Base-by-base conservation (phyloP, 1,140 invertebrate genomes). In the Conus ventricosus region DNA sequence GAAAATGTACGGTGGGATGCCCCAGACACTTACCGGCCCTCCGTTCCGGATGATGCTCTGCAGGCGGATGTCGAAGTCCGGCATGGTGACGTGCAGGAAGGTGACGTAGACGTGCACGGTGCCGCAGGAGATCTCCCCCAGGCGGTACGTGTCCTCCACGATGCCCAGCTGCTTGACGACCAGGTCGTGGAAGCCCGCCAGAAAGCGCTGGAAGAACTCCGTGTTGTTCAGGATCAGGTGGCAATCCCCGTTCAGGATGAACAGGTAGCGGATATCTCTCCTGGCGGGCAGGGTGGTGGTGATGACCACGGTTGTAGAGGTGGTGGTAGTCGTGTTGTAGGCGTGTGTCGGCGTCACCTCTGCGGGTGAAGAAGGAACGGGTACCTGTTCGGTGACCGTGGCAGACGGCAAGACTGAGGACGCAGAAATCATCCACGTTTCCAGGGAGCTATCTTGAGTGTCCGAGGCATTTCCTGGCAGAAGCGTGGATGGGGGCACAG, bases 191-290 rank as follows among this genome's bases (percentile, higher is more conserved):
- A 90, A 81, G 23, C 81, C 87, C 13, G 78, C 87, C 76, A 85
- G 57, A 71, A 90, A 90, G 25, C 84, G 57, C n/a, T 63, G 54
- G 75, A 88, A 85, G 80, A 81, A 85, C 60, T 82, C 83, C 8
- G 83, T 85, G 60, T 88, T 90, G 76, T 88, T 85, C 39, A 88
- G 67, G 17, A 90, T 55, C 27, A 86, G 83, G 60, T 86, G 84
- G n/a, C 89, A 90, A 25, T 88, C 89, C 27, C 89, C 89, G 54
- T 23, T 81, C 60, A 90, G 84, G 20, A 51, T 75, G 53, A 90
- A 63, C 53, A 88, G 25, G 80, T 85, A 90, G 71, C 88, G 85
- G 5, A 51, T 57, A 75, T 87, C 82, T 27, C 71, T 82, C 51
- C 17, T 25, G 25, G 27, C n/a, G 25, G 67, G 10, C 20, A 20